Evolutionary conservation across 2,113 vertebrate genomes (phyloP), one percentile per base, ranked within the genome.

Genomic region (Smithornis capensis): DNA sequence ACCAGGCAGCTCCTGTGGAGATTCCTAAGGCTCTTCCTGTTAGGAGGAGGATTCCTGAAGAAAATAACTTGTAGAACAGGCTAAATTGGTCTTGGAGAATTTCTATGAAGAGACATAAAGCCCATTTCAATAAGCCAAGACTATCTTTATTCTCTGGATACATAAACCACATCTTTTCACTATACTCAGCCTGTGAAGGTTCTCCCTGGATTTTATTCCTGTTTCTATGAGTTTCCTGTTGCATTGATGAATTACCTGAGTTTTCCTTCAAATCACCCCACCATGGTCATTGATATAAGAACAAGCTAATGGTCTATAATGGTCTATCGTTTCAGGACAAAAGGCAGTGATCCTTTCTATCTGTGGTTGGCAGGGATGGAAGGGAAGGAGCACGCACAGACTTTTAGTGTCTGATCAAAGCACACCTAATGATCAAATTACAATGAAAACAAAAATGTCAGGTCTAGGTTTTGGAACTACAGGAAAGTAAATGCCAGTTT

Each of bases 271-370:
- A 83, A 62, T 3, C 22, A 55, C 5, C 24, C 37, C 27, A 16
- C 3, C 8, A 18, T 1, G 14, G 19, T 31, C 63, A 40, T 17
- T 37, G 19, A 31, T 56, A 2, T 21, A 49, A 71, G 3, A 3
- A 10, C 13, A 9, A 67, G 19, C 12, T 64, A 64, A 84, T 0
- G 0, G 28, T 9, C 1, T 38, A 27, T 64, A 64, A 84, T 0
- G 0, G 28, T 9, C 1, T 38, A 27, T 28, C 7, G 23, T 50
- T 79, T 49, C 23, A 62, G 23, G 19, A 64, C 65, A 73, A 76
- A 82, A 53, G 15, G 12, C 31, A 76, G 17, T 12, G 16, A 23
- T 24, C 9, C 13, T 77, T 87, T 42, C 33, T 28, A 16, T 31
- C 28, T n/a, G 2, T 12, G 65, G 35, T 23, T 63, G 53, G 52